A percentile compares a stretch with the other conserved stretches of the same genome.
phyloP scores from a whole-genome alignment of 2,888 invertebrate species.

The Augiades crinisus region DNA sequence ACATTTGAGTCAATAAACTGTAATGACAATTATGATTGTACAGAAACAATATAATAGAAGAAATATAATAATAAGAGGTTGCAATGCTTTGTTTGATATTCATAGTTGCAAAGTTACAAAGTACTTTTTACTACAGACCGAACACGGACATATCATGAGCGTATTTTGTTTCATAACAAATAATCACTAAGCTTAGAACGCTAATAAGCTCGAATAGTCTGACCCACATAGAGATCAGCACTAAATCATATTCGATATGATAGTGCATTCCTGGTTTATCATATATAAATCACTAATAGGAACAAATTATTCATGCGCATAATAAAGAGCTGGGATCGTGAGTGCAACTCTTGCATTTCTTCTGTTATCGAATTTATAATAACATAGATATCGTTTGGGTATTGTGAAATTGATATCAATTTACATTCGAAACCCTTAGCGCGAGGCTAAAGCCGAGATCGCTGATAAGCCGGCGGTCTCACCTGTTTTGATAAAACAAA shows the following conservation, averaged over 20 bases:
- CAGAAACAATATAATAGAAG: no score
- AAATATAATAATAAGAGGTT: no score
- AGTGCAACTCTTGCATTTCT: constrained; percentile 57
- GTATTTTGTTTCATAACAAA: neutral
- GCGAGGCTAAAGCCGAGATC: constrained; percentile 21
- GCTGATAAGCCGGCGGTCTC: constrained; percentile 20
- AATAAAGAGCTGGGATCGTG: constrained; percentile 70
- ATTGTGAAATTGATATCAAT: constrained; percentile 26
- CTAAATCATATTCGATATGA: constrained; percentile 52
- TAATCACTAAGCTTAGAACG: constrained; percentile 8
- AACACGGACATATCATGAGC: neutral
- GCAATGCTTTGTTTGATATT: no score
- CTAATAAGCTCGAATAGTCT: constrained; percentile 21
- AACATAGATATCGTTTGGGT: constrained; percentile 15
- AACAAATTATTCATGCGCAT: constrained; percentile 80
- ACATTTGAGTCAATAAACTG: no score
- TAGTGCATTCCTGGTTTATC: constrained; percentile 66
- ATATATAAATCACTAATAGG: constrained; percentile 73
- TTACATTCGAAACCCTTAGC: constrained; percentile 26
- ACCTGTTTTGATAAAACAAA: constrained; percentile 27
- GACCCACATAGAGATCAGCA: constrained; percentile 29
- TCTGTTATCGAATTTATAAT: constrained; percentile 48
- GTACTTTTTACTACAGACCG: neutral
- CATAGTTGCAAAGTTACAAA: neutral
- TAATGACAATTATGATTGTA: no score